These are phyloP conservation scores for Labia minor DNA, from an alignment of 2,888 invertebrate species.

Conservation along the genomic window DNA sequence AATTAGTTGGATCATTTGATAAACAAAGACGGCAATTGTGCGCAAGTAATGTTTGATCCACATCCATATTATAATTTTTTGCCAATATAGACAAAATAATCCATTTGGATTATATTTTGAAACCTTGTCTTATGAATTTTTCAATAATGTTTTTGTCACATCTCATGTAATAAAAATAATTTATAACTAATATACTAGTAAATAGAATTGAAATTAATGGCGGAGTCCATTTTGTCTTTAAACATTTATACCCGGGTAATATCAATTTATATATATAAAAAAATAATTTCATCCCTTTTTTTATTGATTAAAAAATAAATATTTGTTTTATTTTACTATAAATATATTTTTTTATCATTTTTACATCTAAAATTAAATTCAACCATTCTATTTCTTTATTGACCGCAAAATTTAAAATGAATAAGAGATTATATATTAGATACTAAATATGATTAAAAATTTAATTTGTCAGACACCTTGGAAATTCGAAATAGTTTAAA, in stretches of 20 bases:
- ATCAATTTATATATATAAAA: neutral
- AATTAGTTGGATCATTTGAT: neutral
- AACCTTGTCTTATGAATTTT: too few species aligned
- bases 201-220: neutral
- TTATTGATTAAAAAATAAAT: neutral
- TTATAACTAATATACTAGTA: neutral
- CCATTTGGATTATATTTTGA: neutral
- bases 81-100: neutral
- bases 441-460: too few species aligned
- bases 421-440: too few species aligned
- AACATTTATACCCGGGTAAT: neutral
- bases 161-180: neutral
- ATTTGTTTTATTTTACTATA: too few species aligned
- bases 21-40: constrained; percentile 3
- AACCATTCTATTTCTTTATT: too few species aligned
- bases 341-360: too few species aligned
- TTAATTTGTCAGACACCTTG: too few species aligned
- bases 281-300: neutral
- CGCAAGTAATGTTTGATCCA: neutral
- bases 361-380: too few species aligned
- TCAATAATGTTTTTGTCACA: neutral
- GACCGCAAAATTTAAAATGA: too few species aligned
- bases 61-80: neutral
- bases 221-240: neutral
- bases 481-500: too few species aligned